These are phyloP conservation scores for Nannoperca obscura DNA, from an alignment of 2,797 vertebrate genomes.

Conservation along the genomic window DNA sequence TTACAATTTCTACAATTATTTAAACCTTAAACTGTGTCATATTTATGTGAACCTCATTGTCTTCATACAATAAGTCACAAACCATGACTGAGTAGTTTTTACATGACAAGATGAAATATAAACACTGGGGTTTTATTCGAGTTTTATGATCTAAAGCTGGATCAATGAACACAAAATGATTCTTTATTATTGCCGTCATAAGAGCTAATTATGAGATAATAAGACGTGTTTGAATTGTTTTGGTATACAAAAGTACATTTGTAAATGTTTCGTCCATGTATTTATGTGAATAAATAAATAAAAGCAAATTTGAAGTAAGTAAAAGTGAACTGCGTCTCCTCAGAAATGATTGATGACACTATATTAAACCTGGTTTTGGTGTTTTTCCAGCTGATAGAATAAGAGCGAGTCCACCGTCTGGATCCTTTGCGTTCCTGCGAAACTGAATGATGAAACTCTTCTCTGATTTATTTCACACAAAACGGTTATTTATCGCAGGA, in stretches of 20 bases:
- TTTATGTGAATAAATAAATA: background rate
- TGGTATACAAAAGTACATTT: background rate
- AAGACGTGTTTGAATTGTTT: background rate
- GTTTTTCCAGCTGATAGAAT: slow-evolving; percentile 50
- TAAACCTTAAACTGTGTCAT: background rate
- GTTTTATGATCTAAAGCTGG: background rate
- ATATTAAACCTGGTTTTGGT: slow-evolving; percentile 49
- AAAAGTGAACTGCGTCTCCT: slow-evolving; percentile 2
- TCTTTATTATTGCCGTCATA: background rate
- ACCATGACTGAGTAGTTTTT: too few relatives aligned
- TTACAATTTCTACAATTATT: too few relatives aligned
- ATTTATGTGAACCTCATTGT: background rate
- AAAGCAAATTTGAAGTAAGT: slow-evolving; percentile 3
- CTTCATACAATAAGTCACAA: background rate
- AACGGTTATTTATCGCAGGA: slow-evolving; percentile 52
- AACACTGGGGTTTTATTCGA: background rate
- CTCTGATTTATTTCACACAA: slow-evolving; percentile 57
- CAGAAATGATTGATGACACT: slow-evolving; percentile 35
- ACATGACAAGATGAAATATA: background rate
- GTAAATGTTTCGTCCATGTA: background rate
- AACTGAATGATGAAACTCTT: slow-evolving; percentile 42
- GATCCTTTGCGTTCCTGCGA: slow-evolving; percentile 10
- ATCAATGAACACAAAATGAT: background rate
- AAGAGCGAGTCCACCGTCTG: slow-evolving; percentile 30
- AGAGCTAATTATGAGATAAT: background rate